Evolutionary conservation across 2,113 vertebrate species (phyloP).

Genomic region (Ochotona curzoniae): DNA sequence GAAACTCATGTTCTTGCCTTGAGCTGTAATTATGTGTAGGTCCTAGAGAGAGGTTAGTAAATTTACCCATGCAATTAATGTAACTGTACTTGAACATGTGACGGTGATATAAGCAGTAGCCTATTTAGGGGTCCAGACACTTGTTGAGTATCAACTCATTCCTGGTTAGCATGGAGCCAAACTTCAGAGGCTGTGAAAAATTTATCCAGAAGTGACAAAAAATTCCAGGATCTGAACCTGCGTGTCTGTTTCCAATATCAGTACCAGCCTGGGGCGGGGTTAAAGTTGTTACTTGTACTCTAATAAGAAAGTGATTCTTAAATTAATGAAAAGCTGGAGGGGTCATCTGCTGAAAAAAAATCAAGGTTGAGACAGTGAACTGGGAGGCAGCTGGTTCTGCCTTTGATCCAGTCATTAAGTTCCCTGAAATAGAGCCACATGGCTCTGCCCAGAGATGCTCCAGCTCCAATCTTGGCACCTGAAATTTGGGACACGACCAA

Average conservation of each 20-base stretch:
- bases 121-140: neutral
- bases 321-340: neutral
- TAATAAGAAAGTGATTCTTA: neutral
- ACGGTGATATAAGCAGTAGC: neutral
- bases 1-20: constrained; percentile 23
- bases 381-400: constrained; percentile 7
- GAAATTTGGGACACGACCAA: neutral
- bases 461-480: neutral
- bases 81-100: neutral
- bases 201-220: neutral
- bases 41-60: neutral
- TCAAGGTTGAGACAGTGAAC: neutral
- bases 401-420: constrained; percentile 11
- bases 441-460: neutral
- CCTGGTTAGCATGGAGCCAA: neutral
- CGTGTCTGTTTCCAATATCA: neutral
- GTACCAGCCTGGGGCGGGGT: neutral
- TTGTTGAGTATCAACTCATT: neutral
- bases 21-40: neutral
- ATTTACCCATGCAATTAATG: neutral
- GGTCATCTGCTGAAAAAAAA: neutral
- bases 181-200: neutral
- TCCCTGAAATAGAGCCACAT: neutral
- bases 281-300: neutral
- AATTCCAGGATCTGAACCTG: neutral